A percentile compares a stretch with the other conserved stretches of the same genome.
Evolutionary conservation across 2,797 vertebrate species (phyloP).

Genomic region (Telmatherina bonti): DNA sequence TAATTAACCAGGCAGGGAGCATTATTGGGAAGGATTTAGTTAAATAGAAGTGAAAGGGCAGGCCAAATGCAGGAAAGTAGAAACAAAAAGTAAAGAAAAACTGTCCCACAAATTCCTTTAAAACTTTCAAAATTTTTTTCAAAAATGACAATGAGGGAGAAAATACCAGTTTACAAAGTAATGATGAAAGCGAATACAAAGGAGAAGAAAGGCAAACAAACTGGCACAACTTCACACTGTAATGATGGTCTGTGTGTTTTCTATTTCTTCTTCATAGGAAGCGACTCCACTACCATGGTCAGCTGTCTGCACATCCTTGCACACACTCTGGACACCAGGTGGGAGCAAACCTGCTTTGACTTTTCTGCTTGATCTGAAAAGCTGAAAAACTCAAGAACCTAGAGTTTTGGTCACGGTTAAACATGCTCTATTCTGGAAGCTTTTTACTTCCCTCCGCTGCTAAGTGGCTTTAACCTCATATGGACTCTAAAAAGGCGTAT

Average conservation of each 20-base stretch:
- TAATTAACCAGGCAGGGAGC: background rate
- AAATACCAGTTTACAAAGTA: background rate
- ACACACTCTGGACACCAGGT: constrained; percentile 97
- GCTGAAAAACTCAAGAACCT: background rate
- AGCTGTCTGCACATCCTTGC: constrained; percentile 99
- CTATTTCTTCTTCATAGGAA: constrained; percentile 82
- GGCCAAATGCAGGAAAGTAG: background rate
- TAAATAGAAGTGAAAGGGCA: background rate
- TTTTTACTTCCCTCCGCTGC: background rate
- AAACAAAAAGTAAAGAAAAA: background rate
- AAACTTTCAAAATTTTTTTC: background rate
- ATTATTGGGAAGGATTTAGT: background rate
- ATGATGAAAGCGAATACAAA: background rate
- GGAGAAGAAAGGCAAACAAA: background rate
- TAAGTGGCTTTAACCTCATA: constrained; percentile 18
- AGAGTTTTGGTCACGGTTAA: constrained; percentile 3
- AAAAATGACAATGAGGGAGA: background rate
- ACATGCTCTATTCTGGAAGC: constrained; percentile 8
- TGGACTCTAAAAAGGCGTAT: constrained; percentile 19
- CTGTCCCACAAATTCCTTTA: background rate
- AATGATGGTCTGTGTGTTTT: constrained; percentile 10
- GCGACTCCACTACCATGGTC: constrained; percentile 95
- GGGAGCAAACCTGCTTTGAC: constrained; percentile 24
- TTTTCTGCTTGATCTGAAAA: constrained; percentile 3
- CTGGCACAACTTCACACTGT: background rate